Conservation (phyloP, 2,113 vertebrate species). For the Thamnaconus septentrionalis region DNA sequence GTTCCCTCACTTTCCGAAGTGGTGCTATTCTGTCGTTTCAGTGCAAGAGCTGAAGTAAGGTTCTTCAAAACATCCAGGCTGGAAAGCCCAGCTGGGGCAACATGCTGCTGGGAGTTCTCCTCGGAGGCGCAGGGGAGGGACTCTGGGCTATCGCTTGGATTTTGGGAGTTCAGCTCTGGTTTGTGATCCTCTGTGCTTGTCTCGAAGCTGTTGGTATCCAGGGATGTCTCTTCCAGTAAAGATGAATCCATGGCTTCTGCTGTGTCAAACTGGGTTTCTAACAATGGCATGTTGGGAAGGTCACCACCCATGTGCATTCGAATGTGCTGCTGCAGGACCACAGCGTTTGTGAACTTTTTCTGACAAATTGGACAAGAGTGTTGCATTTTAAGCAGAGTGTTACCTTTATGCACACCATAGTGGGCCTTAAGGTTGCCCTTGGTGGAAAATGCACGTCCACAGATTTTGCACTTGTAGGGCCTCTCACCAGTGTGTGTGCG, state of each 20-base stretch:
- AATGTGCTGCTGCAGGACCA: constrained; percentile 95
- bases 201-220: constrained; percentile 61
- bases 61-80: constrained; percentile 80
- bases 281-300: constrained; percentile 90
- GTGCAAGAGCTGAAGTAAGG: constrained; percentile 72
- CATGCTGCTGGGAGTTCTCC: constrained; percentile 56
- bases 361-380: constrained; percentile 98
- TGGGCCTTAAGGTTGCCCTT: constrained; percentile 98
- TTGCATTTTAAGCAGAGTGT: constrained; percentile 87
- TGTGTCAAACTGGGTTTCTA: constrained; percentile 79
- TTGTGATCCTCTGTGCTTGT: constrained; percentile 76
- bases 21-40: constrained; percentile 87
- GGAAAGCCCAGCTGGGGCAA: constrained; percentile 66
- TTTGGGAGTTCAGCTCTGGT: constrained; percentile 73
- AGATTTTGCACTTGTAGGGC: constrained; percentile 95
- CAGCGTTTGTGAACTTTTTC: constrained; percentile 97
- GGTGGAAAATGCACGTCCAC: constrained; percentile 94
- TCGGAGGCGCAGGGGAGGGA: constrained; percentile 42
- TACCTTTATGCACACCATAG: constrained; percentile 91
- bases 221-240: constrained; percentile 64
- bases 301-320: constrained; percentile 99
- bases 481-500: constrained; percentile 96
- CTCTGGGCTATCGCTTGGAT: constrained; percentile 54
- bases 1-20: constrained; percentile 86
- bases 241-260: constrained; percentile 68